A percentile compares a stretch with the other conserved stretches of the same genome.
phyloP scores from a whole-genome alignment of 2,797 vertebrate species.

The Sparidentex hasta region DNA sequence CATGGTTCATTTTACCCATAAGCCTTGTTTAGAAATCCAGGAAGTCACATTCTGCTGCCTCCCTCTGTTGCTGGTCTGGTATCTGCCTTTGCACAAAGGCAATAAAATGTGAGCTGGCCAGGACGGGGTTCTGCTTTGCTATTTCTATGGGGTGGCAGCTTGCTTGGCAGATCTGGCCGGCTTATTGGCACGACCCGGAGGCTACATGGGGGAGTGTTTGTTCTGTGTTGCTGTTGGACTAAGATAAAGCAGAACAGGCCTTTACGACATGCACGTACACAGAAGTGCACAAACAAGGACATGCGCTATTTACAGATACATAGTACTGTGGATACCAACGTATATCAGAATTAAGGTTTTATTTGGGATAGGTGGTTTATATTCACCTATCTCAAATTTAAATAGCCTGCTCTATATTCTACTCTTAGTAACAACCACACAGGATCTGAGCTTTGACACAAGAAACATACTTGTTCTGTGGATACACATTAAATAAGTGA shows the following conservation, averaged over 20 bases:
- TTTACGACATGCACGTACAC: constrained; percentile 70
- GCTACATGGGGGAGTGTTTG: constrained; percentile 82
- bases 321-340: constrained; percentile 28
- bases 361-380: constrained; percentile 10
- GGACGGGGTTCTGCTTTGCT: constrained; percentile 65
- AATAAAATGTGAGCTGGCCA: constrained; percentile 68
- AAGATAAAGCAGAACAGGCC: constrained; percentile 85
- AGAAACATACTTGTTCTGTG: background rate
- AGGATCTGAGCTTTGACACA: background rate
- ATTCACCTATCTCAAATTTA: constrained; percentile 7
- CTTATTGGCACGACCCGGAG: constrained; percentile 82
- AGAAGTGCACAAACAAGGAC: constrained; percentile 37
- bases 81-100: constrained; percentile 69
- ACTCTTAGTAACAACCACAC: background rate
- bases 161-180: constrained; percentile 80
- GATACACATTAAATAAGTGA: background rate
- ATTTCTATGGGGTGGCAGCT: constrained; percentile 78
- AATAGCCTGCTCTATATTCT: background rate
- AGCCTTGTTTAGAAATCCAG: constrained; percentile 40
- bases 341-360: constrained; percentile 28
- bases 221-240: constrained; percentile 84
- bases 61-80: constrained; percentile 51
- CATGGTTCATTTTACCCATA: constrained; percentile 25
- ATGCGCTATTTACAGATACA: constrained; percentile 48
- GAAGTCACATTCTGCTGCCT: constrained; percentile 45